Conservation (phyloP, 2,797 vertebrate genomes). For the Anas georgica region DNA sequence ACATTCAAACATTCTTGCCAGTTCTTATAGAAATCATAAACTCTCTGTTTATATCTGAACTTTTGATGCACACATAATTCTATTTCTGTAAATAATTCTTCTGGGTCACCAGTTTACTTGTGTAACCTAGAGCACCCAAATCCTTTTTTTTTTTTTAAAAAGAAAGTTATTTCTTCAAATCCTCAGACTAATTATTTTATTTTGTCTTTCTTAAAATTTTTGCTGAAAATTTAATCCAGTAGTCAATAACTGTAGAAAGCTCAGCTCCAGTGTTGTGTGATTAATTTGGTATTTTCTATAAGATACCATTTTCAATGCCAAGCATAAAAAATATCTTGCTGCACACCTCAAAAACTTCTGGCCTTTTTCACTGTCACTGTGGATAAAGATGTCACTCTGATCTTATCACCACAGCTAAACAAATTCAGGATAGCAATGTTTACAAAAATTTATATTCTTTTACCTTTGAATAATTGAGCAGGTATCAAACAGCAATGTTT, state of each 20-base stretch:
- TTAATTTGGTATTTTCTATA: neutral
- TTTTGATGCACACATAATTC: neutral
- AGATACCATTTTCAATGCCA: neutral
- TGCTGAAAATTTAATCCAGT: neutral
- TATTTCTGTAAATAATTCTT: neutral
- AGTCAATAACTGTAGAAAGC: neutral
- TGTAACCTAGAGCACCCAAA: neutral
- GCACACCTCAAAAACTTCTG: neutral
- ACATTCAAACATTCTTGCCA: neutral
- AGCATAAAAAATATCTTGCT: neutral
- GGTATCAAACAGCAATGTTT: constrained; percentile 72
- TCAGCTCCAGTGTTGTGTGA: neutral
- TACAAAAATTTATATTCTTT: constrained; percentile 69
- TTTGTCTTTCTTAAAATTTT: neutral
- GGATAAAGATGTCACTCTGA: neutral
- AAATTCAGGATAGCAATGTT: constrained; percentile 63
- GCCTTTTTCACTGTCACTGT: neutral
- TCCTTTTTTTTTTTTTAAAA: neutral
- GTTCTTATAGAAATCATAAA: neutral
- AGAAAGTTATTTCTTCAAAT: neutral
- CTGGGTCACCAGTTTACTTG: neutral
- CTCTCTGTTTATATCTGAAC: neutral
- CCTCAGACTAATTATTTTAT: neutral
- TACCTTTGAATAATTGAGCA: constrained; percentile 74
- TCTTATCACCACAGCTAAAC: constrained; percentile 38